phyloP scores from a whole-genome alignment of 2,113 vertebrate species.

The Hydrochoerus hydrochaeris region DNA sequence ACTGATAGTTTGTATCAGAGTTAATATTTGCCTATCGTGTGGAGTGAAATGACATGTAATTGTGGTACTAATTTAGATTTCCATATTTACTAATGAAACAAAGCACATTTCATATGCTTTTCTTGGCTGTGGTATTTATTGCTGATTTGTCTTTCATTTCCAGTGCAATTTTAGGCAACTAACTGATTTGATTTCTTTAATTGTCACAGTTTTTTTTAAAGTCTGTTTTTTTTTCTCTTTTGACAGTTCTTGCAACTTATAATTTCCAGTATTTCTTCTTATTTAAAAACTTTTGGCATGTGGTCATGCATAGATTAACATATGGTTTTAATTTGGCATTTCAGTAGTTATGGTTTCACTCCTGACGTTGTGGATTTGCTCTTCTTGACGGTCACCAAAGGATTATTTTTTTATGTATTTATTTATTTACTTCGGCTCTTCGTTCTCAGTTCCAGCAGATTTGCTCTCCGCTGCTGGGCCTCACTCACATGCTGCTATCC shows the following conservation, averaged over 20 bases:
- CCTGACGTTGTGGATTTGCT: background rate
- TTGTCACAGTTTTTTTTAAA: background rate
- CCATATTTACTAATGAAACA: background rate
- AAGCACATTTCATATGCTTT: background rate
- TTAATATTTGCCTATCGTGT: background rate
- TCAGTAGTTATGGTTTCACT: background rate
- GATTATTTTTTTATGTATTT: background rate
- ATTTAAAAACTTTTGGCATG: background rate
- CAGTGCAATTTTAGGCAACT: background rate
- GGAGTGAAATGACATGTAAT: background rate
- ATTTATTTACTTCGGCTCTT: background rate
- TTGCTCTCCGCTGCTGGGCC: background rate
- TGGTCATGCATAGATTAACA: background rate
- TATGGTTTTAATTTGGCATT: background rate
- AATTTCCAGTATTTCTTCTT: background rate
- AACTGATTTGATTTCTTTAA: slow-evolving; percentile 14
- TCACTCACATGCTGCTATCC: background rate
- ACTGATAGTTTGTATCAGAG: slow-evolving; percentile 6
- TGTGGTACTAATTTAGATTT: slow-evolving; percentile 7
- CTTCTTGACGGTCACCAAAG: background rate
- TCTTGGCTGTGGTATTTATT: background rate
- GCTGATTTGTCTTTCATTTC: background rate
- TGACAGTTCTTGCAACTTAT: background rate
- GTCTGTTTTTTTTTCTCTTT: background rate
- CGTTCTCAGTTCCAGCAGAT: background rate